phyloP scores from a whole-genome alignment of 2,888 invertebrate genomes.

The Ophion ventricosus region DNA sequence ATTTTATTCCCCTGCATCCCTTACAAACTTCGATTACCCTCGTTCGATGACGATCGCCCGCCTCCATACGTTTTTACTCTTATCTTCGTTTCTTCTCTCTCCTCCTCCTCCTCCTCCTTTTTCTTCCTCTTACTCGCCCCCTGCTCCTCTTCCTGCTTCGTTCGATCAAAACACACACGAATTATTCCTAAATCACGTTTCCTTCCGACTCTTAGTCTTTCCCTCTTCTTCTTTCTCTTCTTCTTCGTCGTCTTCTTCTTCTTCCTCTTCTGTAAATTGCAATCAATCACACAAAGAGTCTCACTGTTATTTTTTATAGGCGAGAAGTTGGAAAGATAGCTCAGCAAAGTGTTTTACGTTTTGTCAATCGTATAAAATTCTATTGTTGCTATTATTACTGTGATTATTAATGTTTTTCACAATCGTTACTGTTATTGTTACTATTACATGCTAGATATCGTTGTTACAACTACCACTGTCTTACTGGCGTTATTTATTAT shows the following conservation, averaged over 20 bases:
- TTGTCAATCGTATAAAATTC: neutral
- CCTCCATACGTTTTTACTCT: neutral
- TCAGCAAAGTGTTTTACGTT: neutral
- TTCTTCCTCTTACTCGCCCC: neutral
- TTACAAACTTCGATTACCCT: too few species aligned
- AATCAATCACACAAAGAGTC: neutral
- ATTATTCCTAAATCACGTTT: neutral
- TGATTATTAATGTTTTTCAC: too few species aligned
- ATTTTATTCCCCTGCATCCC: conserved; percentile 39
- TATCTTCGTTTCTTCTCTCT: neutral
- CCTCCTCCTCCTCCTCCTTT: neutral
- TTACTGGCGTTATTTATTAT: too few species aligned
- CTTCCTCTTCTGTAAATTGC: conserved; percentile 36
- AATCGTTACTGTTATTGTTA: neutral
- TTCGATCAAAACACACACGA: neutral
- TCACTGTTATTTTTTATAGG: neutral
- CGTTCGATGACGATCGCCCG: neutral
- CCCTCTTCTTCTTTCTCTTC: neutral
- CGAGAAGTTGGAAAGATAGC: neutral
- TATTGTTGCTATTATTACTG: neutral
- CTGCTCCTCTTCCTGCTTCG: neutral
- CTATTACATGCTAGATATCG: neutral
- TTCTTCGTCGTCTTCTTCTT: neutral
- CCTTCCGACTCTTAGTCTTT: neutral
- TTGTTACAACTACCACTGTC: neutral